Base-by-base conservation (phyloP, 2,797 vertebrate species). In the Sebastes flavidus region DNA sequence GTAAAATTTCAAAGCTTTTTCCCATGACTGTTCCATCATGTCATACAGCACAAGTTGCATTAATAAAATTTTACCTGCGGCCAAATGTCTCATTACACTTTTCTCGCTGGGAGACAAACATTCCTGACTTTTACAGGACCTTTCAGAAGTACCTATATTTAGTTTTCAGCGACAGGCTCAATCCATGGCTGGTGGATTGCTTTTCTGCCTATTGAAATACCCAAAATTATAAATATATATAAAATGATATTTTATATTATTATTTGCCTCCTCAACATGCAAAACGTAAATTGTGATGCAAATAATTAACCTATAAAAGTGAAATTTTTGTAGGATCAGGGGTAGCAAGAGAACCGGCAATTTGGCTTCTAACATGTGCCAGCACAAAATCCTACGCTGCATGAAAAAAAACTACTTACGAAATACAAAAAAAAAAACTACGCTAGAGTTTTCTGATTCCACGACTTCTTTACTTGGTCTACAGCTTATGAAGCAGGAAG, bases 1-100 rank as follows among this genome's bases (percentile, higher is more conserved):
- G 22, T 65, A 16, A 77, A 49, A 68, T 65, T 13, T 60, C 10
- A 83, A 36, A 4, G 12, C 14, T 56, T 83, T 81, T 32, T 54
- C n/a, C 30, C 32, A 36, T 59, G 20, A 72, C 20, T 67, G 3
- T n/a, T 42, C 38, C 27, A 58, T 68, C 49, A 62, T 25, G 34
- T 71, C 56, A 55, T 20, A 61, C 8, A 63, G 13, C 60, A 75
- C 8, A 63, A 18, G 7, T 29, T 55, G 7, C 34, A 59, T 18
- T 6, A 65, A 29, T 67, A 30, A 36, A 56, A 24, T 49, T 30
- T 36, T 20, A 20, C 46, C 46, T 49, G 46, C 3, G 3, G 16
- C 24, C 36, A 55, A 46, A 30, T 32, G 32, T 67, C 22, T 71
- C 5, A 63, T 32, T 65, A 20, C 27, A 55, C 52, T 18, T 34